Conservation (phyloP, 1,140 invertebrate genomes). For the Sminthurides bifidus region DNA sequence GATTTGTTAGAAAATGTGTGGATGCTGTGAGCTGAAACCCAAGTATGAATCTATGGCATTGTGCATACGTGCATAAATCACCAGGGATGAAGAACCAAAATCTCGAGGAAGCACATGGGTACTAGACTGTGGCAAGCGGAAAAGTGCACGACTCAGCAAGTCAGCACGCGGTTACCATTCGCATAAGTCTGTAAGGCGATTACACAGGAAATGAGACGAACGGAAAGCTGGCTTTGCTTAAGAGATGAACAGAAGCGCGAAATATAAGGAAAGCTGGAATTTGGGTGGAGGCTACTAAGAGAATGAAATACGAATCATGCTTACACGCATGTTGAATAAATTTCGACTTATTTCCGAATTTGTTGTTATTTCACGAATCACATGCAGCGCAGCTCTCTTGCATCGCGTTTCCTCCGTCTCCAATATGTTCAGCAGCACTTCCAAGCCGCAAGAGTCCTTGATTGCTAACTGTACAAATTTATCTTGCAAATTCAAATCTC, state of each 20-base stretch:
- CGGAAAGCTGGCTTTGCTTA: too few relatives aligned
- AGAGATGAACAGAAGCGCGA: too few relatives aligned
- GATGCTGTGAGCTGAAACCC: not conserved
- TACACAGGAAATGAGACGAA: too few relatives aligned
- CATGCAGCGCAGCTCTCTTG: slow-evolving; percentile 22
- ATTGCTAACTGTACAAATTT: slow-evolving; percentile 65
- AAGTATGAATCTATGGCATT: too few relatives aligned
- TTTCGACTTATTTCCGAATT: slow-evolving; percentile 16
- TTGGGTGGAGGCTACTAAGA: not conserved
- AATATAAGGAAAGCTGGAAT: too few relatives aligned
- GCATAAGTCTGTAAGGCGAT: too few relatives aligned
- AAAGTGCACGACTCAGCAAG: too few relatives aligned
- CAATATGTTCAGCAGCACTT: slow-evolving; percentile 80
- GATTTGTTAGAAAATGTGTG: slow-evolving; percentile 3
- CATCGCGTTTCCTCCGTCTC: slow-evolving; percentile 58
- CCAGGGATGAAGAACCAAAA: too few relatives aligned
- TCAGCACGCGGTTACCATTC: too few relatives aligned
- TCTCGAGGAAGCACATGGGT: too few relatives aligned
- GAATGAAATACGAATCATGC: not conserved
- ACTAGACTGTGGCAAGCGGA: too few relatives aligned
- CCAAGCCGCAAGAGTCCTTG: slow-evolving; percentile 73
- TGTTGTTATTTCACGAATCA: slow-evolving; percentile 17
- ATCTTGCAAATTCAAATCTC: slow-evolving; percentile 70
- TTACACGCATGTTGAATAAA: slow-evolving; percentile 29
- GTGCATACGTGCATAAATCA: too few relatives aligned